A percentile compares a stretch with the other conserved stretches of the same genome.
phyloP scores from a whole-genome alignment of 1,140 invertebrate genomes.

The Musca domestica region DNA sequence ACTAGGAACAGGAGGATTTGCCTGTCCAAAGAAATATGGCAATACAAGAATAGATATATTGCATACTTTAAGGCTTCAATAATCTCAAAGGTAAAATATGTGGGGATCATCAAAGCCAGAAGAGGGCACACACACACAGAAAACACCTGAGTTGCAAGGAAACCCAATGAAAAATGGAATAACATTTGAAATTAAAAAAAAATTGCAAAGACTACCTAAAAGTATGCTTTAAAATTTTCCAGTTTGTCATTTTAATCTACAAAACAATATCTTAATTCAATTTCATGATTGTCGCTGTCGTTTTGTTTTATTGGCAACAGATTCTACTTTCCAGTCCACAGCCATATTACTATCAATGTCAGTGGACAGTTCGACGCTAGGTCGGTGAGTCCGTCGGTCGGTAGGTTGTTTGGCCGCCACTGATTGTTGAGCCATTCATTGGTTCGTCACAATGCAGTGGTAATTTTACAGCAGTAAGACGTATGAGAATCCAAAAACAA shows the following conservation, averaged over 20 bases:
- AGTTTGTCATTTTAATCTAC: neutral
- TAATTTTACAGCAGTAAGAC: neutral
- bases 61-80: slow-evolving; percentile 7
- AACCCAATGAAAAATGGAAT: neutral
- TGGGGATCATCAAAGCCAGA: neutral
- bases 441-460: slow-evolving; percentile 15
- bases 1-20: no score
- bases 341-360: slow-evolving; percentile 12
- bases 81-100: neutral
- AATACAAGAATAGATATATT: neutral
- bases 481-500: no score
- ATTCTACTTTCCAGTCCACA: neutral
- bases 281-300: neutral
- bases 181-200: neutral
- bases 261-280: neutral
- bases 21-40: neutral
- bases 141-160: neutral
- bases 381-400: neutral
- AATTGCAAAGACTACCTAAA: neutral
- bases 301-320: slow-evolving; percentile 7
- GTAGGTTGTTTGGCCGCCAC: no score
- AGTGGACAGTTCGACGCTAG: no score
- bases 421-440: no score
- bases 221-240: neutral
- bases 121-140: neutral